Percentiles rank a stretch among this genome's conserved stretches.
Evolutionary conservation across 1,140 invertebrate species (phyloP).

Genomic region (Vollenhovia emeryi): DNA sequence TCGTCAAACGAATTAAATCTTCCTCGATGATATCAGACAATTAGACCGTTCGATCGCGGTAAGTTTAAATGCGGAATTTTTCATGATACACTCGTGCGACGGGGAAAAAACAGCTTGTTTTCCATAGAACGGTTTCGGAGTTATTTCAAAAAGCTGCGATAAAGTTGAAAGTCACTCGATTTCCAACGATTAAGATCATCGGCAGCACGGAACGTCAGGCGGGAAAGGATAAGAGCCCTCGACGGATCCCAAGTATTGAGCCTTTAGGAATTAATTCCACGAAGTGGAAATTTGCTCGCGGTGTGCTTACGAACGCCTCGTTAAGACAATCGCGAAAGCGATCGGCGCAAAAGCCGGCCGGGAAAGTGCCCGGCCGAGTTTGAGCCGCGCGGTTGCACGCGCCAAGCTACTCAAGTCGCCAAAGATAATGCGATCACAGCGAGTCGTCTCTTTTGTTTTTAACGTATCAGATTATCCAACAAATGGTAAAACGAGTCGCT

Average conservation of each 20-base stretch:
- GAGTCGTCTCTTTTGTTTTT: background rate
- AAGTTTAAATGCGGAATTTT: background rate
- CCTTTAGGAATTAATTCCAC: slow-evolving; percentile 34
- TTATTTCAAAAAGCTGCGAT: background rate
- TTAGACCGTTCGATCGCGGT: background rate
- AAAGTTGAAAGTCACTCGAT: background rate
- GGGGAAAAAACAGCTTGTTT: background rate
- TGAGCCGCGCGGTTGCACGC: background rate
- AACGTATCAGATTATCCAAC: background rate
- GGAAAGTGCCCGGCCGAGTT: slow-evolving; percentile 44
- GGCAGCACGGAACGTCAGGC: background rate
- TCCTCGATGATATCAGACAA: background rate
- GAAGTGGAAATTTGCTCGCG: slow-evolving; percentile 24
- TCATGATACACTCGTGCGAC: background rate
- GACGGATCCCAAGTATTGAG: background rate
- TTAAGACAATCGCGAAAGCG: slow-evolving; percentile 67
- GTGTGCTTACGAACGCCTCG: slow-evolving; percentile 34
- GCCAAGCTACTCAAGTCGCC: background rate
- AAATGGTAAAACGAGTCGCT: background rate
- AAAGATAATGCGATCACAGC: background rate
- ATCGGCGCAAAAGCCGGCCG: slow-evolving; percentile 32
- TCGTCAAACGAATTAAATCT: background rate
- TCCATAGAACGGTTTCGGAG: background rate
- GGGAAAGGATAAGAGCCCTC: slow-evolving; percentile 36
- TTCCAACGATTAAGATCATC: background rate